Base-by-base conservation (phyloP, 2,113 vertebrate genomes). In the Telmatochromis sp. region DNA sequence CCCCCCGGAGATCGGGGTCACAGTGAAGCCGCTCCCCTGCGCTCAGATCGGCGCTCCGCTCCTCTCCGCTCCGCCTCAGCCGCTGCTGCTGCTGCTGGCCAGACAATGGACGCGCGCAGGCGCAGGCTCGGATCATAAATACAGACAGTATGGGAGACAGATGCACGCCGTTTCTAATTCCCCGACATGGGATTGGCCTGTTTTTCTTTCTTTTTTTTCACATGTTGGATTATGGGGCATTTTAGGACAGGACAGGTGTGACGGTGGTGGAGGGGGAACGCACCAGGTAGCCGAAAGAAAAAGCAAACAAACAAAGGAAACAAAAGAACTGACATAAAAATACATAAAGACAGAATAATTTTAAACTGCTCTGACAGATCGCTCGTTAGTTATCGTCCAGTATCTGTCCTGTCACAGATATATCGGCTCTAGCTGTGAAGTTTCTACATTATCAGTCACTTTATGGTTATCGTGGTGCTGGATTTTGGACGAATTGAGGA, bases 71-170 rank as follows among this genome's bases (percentile, higher is more conserved):
- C 84, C 86, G 88, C 23, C 65, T 40, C 21, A 70, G 83, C 89
- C n/a, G 84, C 78, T 17, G 92, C 92, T 54, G 86, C 90, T 79
- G 86, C 92, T 89, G 49, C 94, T 83, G 88, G 78, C 68, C 89
- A 96, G 95, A 96, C 96, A 96, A 96, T 96, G 89, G 95, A 94
- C 87, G 86, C 78, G 85, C 91, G 81, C 89, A 96, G 93, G 96
- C 95, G 96, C 96, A 96, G 83, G 81, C 95, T 95, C 95, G 86
- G 94, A 94, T 93, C 89, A 90, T 55, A 92, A 87, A 92, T 10
- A 84, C 86, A 92, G 87, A 91, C 87, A 87, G 86, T 63, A 82
- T 35, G 23, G 55, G 63, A 87, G 87, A 85, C 89, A 86, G 33
- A 87, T 42, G 55, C 79, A 84, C 80, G 9, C 21, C 13, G 81